phyloP scores from a whole-genome alignment of 2,113 vertebrate genomes.

The Mugil cephalus region DNA sequence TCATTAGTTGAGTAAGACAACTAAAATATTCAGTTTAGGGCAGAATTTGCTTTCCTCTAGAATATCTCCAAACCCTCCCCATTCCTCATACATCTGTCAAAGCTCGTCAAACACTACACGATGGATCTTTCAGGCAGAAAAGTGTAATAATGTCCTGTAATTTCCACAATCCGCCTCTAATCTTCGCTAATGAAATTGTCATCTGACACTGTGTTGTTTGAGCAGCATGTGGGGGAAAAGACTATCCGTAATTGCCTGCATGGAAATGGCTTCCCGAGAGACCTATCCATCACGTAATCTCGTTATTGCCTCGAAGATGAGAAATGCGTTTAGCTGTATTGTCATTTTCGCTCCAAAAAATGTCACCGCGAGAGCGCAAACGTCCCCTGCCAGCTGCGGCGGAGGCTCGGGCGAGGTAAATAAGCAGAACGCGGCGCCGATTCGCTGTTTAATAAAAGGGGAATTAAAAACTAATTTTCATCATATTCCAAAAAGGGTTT shows the following conservation, averaged over 20 bases:
- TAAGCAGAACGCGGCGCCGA: slow-evolving; percentile 30
- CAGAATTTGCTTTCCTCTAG: slow-evolving; percentile 37
- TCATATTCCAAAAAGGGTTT: slow-evolving; percentile 39
- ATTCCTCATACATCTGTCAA: slow-evolving; percentile 62
- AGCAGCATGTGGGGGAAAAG: slow-evolving; percentile 66
- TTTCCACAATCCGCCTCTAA: slow-evolving; percentile 76
- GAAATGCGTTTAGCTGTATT: slow-evolving; percentile 71
- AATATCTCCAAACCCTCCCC: slow-evolving; percentile 52
- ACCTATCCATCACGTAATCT: slow-evolving; percentile 77
- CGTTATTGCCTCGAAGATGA: slow-evolving; percentile 74
- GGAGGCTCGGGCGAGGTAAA: slow-evolving; percentile 46
- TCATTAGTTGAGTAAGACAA: not conserved
- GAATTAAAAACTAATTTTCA: slow-evolving; percentile 60
- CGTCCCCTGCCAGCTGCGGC: slow-evolving; percentile 42
- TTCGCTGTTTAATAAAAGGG: slow-evolving; percentile 60
- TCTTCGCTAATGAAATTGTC: slow-evolving; percentile 85
- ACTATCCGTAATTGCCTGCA: slow-evolving; percentile 77
- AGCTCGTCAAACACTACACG: slow-evolving; percentile 53
- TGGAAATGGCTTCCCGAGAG: slow-evolving; percentile 70
- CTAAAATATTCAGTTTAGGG: slow-evolving; percentile 16
- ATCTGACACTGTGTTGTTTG: slow-evolving; percentile 74
- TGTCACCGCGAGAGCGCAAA: slow-evolving; percentile 60
- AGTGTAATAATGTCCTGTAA: slow-evolving; percentile 76
- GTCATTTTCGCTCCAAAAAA: slow-evolving; percentile 66
- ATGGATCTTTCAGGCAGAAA: slow-evolving; percentile 64